Evolutionary conservation across 1,140 invertebrate genomes (phyloP), one percentile per base, ranked within the genome.

Genomic region (Temnothorax nylanderi): DNA sequence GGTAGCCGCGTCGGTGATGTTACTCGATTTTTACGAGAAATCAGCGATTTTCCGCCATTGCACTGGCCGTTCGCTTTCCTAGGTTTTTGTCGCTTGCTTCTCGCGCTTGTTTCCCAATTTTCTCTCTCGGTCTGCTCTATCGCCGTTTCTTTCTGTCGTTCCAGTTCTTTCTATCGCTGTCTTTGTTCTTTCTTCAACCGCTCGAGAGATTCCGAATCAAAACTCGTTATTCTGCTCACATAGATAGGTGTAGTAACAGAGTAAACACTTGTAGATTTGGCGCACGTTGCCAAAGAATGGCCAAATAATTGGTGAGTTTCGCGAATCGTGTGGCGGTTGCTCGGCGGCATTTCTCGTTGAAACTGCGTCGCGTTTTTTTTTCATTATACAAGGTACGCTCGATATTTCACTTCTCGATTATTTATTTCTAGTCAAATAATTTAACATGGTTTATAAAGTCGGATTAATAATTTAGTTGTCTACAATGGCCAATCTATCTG

Each of bases 231-330:
- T 85, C 65, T 26, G 75, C 32, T 74, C 58, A 21, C 51, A 51
- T 37, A 82, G 60, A 44, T 62, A 76, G 67, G 49, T 71, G 77
- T 82, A 72, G 74, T 56, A 65, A 41, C 21, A 87, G 91, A 89
- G 90, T 92, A 95, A 94, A 95, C 93, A 95, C 93, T 95, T 95
- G 93, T 95, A 94, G 94, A 95, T 95, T 95, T 95, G 91, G 93
- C 88, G 92, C 94, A 95, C 94, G 94, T 95, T 95, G 94, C 92
- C 91, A 90, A 91, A 92, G 93, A 95, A 95, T 95, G 93, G 93
- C 84, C 93, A 90, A 95, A 95, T 94, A 95, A 95, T 95, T 95
- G 94, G 92, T 89, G 92, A 95, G 93, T 94, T 93, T 94, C 93
- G 91, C 88, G 88, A 93, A 92, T 92, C 90, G 89, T 89, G 90